phyloP scores from a whole-genome alignment of 1,140 invertebrate species.

The Harpegnathos saltator region DNA sequence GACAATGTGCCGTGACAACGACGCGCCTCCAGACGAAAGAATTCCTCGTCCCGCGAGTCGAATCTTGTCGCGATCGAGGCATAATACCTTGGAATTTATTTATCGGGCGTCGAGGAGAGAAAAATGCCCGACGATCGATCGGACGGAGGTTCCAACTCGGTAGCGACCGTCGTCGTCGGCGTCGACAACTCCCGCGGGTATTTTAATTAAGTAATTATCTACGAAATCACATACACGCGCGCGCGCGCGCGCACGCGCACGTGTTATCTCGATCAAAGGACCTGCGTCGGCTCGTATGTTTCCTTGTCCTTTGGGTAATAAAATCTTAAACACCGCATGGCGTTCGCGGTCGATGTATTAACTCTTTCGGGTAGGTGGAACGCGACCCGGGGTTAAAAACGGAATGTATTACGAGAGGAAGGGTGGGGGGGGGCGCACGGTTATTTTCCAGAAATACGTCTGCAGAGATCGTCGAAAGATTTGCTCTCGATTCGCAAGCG shows the following conservation, averaged over 20 bases:
- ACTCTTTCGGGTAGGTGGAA: constrained; percentile 8
- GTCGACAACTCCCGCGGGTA: constrained; percentile 27
- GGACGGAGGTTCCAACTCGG: constrained; percentile 4
- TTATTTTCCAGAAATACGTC: no score
- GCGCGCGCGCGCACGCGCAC: constrained; percentile 1
- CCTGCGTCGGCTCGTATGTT: constrained; percentile 7
- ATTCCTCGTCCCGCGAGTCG: constrained; percentile 25
- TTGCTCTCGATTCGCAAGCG: no score
- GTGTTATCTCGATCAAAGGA: constrained; percentile 46
- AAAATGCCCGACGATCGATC: constrained; percentile 42
- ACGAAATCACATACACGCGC: constrained; percentile 44
- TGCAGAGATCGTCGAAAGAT: no score
- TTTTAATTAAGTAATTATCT: constrained; percentile 76
- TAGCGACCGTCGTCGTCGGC: background rate
- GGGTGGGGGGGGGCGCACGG: no score
- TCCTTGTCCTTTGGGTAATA: constrained; percentile 27
- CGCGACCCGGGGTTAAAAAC: no score
- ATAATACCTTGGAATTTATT: constrained; percentile 51
- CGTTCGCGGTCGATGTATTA: background rate
- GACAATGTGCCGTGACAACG: no score
- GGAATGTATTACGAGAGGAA: no score
- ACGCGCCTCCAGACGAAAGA: constrained; percentile 37
- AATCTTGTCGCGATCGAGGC: constrained; percentile 46
- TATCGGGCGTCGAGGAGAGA: constrained; percentile 26
- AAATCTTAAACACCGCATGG: constrained; percentile 18